Evolutionary conservation across 2,888 invertebrate genomes (phyloP), one percentile per base, ranked within the genome.

Genomic region (Andrena bicolor): DNA sequence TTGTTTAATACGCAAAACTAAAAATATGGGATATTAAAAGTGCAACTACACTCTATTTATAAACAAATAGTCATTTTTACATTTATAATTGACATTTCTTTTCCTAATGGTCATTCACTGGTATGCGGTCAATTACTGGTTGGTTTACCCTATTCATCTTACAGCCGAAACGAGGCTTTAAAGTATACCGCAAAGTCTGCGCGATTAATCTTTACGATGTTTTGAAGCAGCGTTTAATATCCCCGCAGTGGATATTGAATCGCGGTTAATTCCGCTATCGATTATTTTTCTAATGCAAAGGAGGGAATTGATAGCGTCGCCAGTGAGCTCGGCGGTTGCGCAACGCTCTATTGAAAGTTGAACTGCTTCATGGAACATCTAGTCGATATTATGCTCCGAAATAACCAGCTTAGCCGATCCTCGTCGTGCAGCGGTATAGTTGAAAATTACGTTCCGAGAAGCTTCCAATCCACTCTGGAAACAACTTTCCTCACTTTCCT

Each of bases 391-490:
- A 41, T 41, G 41, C 4, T 41, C 16, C 16, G 16, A 41, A 41
- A 70, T 41, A 23, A 4, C 8, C 7, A 16, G 70, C n/a, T 28
- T 49, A 20, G n/a, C 4, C 20, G 56, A 20, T 56, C 56, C 26
- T 20, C 56, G 23, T 10, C 20, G 10, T 4, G 26, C 20, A 20
- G 56, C 7, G 8, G 20, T 1, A 8, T 4, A 10, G 23, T 26
- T 56, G 56, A 10, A 26, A 56, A 56, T 56, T 56, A 56, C 56
- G n/a, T 20, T 20, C 51, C 20, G n/a, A 20, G 56, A 26, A 56
- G 23, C 23, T 23, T 56, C 0, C 7, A 20, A 51, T 51, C n/a
- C 51, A 51, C 51, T 20, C n/a, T 51, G n/a, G 8, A 51, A 51
- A 8, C 7, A 51, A 20, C 8, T 20, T 51, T 51, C 51, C 20